Conservation (phyloP, 2,797 vertebrate genomes). For the Ceryle rudis region DNA sequence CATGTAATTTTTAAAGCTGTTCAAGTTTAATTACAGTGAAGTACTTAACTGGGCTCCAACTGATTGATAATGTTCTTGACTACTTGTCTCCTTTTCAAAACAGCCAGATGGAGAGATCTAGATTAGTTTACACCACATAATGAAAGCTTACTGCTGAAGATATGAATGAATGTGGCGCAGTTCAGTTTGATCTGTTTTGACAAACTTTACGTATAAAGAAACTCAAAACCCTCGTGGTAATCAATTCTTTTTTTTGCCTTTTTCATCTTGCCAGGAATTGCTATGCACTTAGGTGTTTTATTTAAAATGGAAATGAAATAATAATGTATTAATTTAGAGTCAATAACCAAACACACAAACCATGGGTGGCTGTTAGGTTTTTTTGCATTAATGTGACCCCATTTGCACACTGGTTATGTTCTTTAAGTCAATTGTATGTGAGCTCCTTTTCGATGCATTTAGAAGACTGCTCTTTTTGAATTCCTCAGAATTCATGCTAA, state of each 20-base stretch:
- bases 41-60: constrained; percentile 20
- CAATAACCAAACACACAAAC: background rate
- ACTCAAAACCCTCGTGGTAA: background rate
- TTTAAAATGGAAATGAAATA: constrained; percentile 8
- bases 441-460: background rate
- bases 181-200: background rate
- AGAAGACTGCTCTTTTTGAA: background rate
- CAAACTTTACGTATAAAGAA: background rate
- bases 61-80: constrained; percentile 39
- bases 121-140: constrained; percentile 5
- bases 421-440: background rate
- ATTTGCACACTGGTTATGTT: background rate
- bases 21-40: constrained; percentile 58
- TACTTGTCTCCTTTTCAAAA: background rate
- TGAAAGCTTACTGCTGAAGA: background rate
- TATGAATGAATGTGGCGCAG: background rate
- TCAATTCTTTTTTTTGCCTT: background rate
- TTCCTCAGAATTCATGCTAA: background rate
- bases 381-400: background rate
- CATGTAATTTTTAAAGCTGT: constrained; percentile 35
- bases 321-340: background rate
- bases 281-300: background rate
- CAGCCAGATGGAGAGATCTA: constrained; percentile 26
- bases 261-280: background rate
- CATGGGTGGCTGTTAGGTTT: background rate